phyloP scores from a whole-genome alignment of 2,113 vertebrate species.

The Promerops cafer region DNA sequence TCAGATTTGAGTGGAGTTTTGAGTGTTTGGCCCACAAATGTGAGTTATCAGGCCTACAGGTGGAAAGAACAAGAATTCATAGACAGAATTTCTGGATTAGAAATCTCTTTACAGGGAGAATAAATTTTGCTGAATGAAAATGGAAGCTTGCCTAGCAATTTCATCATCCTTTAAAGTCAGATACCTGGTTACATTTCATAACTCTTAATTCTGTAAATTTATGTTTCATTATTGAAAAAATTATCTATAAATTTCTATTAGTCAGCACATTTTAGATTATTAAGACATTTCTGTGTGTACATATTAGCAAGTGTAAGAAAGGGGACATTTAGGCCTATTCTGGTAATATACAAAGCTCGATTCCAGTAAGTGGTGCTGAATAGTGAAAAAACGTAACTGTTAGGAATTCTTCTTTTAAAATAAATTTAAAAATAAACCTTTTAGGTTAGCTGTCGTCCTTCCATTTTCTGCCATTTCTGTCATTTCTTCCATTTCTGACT shows the following conservation, averaged over 20 bases:
- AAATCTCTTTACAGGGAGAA: not conserved
- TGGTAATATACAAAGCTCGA: not conserved
- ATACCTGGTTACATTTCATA: not conserved
- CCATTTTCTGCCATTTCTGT: not conserved
- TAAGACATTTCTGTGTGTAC: not conserved
- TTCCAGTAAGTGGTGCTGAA: not conserved
- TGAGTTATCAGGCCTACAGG: not conserved
- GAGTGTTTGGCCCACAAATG: not conserved
- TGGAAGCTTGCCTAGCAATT: not conserved
- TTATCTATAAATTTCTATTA: not conserved
- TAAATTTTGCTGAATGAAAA: not conserved
- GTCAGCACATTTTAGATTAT: not conserved
- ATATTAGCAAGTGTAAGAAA: not conserved
- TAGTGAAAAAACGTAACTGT: not conserved
- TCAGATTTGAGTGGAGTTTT: not conserved
- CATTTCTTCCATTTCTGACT: too few relatives aligned
- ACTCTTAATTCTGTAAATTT: not conserved
- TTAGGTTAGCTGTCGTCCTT: not conserved
- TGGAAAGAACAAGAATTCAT: not conserved
- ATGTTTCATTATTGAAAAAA: not conserved
- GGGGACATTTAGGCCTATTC: not conserved
- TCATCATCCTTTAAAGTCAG: not conserved
- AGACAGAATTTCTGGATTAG: not conserved
- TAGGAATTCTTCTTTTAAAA: not conserved
- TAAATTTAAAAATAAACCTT: not conserved